Conservation (phyloP, 2,888 invertebrate genomes). For the Caenorhabditis sp. region DNA sequence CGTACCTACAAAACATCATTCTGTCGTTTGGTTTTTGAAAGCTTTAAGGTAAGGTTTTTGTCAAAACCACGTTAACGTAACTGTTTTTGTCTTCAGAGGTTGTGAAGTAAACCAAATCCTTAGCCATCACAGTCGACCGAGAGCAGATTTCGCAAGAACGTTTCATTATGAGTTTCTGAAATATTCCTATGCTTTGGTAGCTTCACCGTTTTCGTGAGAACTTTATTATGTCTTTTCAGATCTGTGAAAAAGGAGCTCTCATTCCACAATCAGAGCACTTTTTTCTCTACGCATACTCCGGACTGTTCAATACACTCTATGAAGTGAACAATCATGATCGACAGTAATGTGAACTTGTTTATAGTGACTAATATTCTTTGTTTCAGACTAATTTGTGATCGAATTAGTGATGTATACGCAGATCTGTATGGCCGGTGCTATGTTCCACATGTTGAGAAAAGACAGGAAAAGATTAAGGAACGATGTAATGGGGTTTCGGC, state of each 20-base stretch:
- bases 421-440: constrained; percentile 76
- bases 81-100: constrained; percentile 57
- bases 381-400: constrained; percentile 65
- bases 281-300: constrained; percentile 57
- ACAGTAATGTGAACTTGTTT: constrained; percentile 46
- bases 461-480: constrained; percentile 62
- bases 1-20: constrained; percentile 58
- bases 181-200: constrained; percentile 74
- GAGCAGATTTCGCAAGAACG: constrained; percentile 64
- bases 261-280: constrained; percentile 57
- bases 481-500: constrained; percentile 68
- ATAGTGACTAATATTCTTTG: neutral
- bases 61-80: neutral
- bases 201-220: too few species aligned
- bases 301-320: constrained; percentile 68
- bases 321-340: constrained; percentile 70
- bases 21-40: constrained; percentile 67
- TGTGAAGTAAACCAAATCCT: constrained; percentile 72
- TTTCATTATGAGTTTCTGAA: constrained; percentile 73
- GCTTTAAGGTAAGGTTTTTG: constrained; percentile 55
- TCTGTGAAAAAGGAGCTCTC: constrained; percentile 62
- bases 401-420: constrained; percentile 65
- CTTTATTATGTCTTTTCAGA: too few species aligned
- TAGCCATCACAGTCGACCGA: constrained; percentile 53
- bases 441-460: constrained; percentile 68